Percentiles rank a stretch among this genome's conserved stretches.
Conservation (phyloP, 2,888 invertebrate species). For the Allolobophora icterica region DNA sequence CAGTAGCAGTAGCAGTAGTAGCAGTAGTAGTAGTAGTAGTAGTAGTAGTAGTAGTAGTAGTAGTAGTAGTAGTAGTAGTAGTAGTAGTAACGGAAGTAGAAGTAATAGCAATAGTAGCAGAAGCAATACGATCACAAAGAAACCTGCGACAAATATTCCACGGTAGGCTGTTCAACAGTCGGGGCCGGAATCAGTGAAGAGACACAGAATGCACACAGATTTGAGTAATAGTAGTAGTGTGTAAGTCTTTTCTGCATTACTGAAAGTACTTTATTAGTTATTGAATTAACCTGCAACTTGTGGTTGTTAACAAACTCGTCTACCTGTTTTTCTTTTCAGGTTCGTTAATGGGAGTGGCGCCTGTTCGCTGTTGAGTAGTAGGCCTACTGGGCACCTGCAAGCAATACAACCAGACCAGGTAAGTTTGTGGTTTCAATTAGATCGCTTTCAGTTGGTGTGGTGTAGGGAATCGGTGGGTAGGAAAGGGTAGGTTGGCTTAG, state of each 20-base stretch:
- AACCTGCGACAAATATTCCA: too few species aligned
- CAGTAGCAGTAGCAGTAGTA: slow-evolving; percentile 3
- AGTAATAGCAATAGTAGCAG: too few species aligned
- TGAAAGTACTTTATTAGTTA: too few species aligned
- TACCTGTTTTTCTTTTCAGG: neutral
- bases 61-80: too few species aligned
- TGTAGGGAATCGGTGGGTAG: neutral
- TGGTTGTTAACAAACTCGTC: neutral
- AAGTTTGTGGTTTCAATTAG: neutral
- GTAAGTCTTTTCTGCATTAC: too few species aligned
- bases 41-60: too few species aligned
- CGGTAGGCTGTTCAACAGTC: too few species aligned
- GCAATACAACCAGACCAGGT: neutral
- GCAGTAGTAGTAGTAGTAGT: neutral
- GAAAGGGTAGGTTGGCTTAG: neutral
- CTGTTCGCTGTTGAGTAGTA: neutral
- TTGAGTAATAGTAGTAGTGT: too few species aligned
- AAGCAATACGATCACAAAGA: too few species aligned
- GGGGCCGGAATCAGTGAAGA: too few species aligned
- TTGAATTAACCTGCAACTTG: neutral
- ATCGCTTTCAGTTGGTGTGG: neutral
- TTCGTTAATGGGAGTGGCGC: neutral
- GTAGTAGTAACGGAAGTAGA: too few species aligned
- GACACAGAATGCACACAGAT: too few species aligned
- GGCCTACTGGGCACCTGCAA: neutral